These are phyloP conservation scores for Aleadryas rufinucha DNA, from an alignment of 2,113 vertebrate species.

Conservation along the genomic window DNA sequence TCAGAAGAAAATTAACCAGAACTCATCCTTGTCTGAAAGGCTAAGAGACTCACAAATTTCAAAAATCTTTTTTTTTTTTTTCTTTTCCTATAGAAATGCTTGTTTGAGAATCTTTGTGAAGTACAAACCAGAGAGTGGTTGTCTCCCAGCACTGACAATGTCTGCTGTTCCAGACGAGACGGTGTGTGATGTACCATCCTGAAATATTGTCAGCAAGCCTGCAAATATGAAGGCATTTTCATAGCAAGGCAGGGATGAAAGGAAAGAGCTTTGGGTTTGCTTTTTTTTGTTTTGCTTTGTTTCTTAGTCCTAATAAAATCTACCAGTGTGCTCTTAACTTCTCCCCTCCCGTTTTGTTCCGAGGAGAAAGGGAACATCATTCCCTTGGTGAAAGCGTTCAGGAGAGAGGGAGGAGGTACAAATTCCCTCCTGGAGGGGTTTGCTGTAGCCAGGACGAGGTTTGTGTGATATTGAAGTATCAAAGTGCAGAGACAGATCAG, in stretches of 20 bases:
- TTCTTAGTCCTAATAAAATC: slow-evolving; percentile 40
- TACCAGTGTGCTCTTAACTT: slow-evolving; percentile 19
- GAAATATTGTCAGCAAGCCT: slow-evolving; percentile 64
- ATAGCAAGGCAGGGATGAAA: slow-evolving; percentile 55
- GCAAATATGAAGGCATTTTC: slow-evolving; percentile 59
- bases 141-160: slow-evolving; percentile 60
- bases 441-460: neutral
- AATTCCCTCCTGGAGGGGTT: neutral
- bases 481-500: neutral
- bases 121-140: slow-evolving; percentile 41
- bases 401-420: neutral
- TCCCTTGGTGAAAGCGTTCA: neutral
- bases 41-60: slow-evolving; percentile 33
- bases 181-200: slow-evolving; percentile 57
- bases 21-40: slow-evolving; percentile 26
- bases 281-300: slow-evolving; percentile 58
- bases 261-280: slow-evolving; percentile 45
- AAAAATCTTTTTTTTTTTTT: neutral
- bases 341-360: neutral
- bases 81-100: slow-evolving; percentile 11
- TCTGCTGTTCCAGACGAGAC: slow-evolving; percentile 55
- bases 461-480: neutral
- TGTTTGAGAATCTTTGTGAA: slow-evolving; percentile 47
- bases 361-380: neutral
- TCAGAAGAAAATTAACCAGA: slow-evolving; percentile 61